Evolutionary conservation across 1,140 invertebrate genomes (phyloP).

Genomic region (Heliconius congener): DNA sequence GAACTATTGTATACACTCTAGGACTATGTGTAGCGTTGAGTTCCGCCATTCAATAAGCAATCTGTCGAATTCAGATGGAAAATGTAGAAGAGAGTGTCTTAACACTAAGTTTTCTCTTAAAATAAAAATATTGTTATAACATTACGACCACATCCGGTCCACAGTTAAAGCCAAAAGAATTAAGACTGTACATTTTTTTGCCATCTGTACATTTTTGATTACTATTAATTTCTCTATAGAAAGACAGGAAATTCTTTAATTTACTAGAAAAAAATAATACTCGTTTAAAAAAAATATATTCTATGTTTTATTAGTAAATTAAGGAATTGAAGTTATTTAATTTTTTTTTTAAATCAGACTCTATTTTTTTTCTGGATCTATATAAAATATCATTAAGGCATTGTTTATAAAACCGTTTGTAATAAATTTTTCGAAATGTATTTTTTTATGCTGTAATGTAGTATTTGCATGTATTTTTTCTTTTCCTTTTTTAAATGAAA

Average conservation of each 20-base stretch:
- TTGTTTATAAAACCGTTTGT: too few species aligned
- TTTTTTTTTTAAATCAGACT: too few species aligned
- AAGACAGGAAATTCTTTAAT: background rate
- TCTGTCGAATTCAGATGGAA: background rate
- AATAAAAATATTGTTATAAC: background rate
- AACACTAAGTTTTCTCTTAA: background rate
- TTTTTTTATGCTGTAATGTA: too few species aligned
- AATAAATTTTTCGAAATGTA: too few species aligned
- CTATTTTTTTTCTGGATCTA: too few species aligned
- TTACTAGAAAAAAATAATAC: background rate
- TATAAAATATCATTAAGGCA: too few species aligned
- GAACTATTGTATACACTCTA: background rate
- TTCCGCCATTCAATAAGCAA: background rate
- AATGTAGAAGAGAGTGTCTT: background rate
- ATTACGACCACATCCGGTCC: background rate
- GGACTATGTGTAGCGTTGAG: background rate
- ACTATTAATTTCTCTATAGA: background rate
- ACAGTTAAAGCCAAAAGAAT: constrained; percentile 6
- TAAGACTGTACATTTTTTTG: constrained; percentile 7
- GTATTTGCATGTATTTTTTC: too few species aligned
- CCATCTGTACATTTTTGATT: background rate
- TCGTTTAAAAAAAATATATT: background rate
- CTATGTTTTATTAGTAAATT: background rate
- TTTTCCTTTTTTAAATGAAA: too few species aligned
- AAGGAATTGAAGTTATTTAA: background rate